Evolutionary conservation across 2,888 invertebrate genomes (phyloP).

Genomic region (Dryadula phaetusa): DNA sequence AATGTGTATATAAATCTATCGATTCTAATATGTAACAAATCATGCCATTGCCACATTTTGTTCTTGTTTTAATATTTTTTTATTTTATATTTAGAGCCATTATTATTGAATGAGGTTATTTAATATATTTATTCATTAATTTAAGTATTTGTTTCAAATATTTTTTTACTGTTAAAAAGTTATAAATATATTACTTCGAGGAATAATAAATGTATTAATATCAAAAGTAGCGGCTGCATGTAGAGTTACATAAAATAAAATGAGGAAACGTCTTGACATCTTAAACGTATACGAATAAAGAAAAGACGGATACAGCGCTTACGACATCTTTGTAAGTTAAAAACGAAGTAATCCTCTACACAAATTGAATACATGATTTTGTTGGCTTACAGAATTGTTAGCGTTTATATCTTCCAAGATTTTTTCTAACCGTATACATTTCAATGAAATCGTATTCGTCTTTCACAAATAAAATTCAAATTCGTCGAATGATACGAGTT

Average conservation of each 20-base stretch:
- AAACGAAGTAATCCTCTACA: conserved; percentile 61
- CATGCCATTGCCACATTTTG: no score
- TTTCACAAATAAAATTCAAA: conserved; percentile 75
- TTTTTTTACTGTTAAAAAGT: no score
- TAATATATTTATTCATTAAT: no score
- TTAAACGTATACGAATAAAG: conserved; percentile 14
- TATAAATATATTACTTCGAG: no score
- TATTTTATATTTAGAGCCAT: no score
- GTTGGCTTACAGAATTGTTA: conserved; percentile 65
- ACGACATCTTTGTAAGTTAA: conserved; percentile 52
- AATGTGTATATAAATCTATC: no score
- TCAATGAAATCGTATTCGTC: conserved; percentile 62
- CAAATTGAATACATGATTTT: conserved; percentile 77
- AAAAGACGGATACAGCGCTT: conserved; percentile 23
- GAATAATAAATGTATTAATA: neutral
- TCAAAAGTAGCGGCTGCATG: neutral
- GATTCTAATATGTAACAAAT: no score
- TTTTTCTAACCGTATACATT: conserved; percentile 69
- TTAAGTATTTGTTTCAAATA: no score
- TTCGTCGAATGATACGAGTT: conserved; percentile 57
- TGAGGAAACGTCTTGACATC: conserved; percentile 22
- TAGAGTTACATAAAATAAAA: conserved; percentile 4
- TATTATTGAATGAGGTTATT: no score
- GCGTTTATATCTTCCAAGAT: conserved; percentile 58
- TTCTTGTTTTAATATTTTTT: no score